phyloP scores from a whole-genome alignment of 2,113 vertebrate genomes.

The Coturnix japonica region DNA sequence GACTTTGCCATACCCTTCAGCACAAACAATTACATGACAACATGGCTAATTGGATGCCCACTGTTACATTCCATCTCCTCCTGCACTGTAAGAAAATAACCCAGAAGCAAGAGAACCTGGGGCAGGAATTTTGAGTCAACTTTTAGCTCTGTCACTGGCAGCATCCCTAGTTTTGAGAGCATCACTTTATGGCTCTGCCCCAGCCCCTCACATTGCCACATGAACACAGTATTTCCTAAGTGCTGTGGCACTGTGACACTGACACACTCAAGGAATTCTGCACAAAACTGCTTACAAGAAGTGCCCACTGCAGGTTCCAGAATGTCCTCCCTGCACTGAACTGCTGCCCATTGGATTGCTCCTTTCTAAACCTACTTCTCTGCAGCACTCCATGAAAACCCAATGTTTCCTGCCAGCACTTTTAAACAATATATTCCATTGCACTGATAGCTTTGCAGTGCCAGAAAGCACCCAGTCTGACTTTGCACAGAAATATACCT shows the following conservation, averaged over 20 bases:
- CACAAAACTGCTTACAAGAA: background rate
- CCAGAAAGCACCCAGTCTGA: background rate
- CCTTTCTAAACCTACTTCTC: background rate
- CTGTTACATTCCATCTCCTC: rapidly evolving
- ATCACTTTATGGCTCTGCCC: background rate
- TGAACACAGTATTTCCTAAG: rapidly evolving
- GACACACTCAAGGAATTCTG: background rate
- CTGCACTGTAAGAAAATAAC: rapidly evolving
- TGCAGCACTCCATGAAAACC: background rate
- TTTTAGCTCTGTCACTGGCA: background rate
- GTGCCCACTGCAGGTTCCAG: rapidly evolving
- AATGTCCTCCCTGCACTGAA: background rate
- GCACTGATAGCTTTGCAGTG: rapidly evolving
- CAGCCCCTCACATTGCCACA: background rate
- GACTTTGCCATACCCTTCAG: background rate
- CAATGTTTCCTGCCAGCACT: background rate
- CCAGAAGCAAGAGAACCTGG: background rate
- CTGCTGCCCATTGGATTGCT: background rate
- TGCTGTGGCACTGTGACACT: rapidly evolving
- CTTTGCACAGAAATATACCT: background rate
- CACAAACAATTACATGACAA: background rate
- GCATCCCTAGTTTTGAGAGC: background rate
- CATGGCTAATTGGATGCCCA: background rate
- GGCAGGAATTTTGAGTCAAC: background rate
- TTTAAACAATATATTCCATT: background rate